Conservation (phyloP, 2,113 vertebrate genomes). For the Gasterosteus nipponicus region DNA sequence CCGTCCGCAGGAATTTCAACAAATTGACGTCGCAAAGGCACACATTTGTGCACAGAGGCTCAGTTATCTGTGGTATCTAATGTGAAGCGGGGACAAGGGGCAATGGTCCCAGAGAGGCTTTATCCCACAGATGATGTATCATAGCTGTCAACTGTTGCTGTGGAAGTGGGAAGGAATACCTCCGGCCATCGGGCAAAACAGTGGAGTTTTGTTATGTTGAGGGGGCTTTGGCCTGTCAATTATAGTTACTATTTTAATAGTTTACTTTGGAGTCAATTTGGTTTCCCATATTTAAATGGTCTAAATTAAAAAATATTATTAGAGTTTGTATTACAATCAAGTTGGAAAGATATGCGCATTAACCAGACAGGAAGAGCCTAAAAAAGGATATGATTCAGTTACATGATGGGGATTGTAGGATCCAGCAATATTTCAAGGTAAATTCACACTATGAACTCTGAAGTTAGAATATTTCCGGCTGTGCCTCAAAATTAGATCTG, state of each 20-base stretch:
- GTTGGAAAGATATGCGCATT: not conserved
- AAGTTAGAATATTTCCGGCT: not conserved
- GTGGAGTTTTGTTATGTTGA: conserved; percentile 7
- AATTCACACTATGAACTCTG: not conserved
- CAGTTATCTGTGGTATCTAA: conserved; percentile 17
- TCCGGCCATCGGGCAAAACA: conserved; percentile 3
- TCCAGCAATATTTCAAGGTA: not conserved
- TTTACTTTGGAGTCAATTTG: not conserved
- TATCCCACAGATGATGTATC: conserved; percentile 39
- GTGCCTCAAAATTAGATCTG: not conserved
- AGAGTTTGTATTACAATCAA: not conserved
- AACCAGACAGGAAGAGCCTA: not conserved
- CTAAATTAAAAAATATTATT: not conserved
- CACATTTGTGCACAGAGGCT: conserved; percentile 16
- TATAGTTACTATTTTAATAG: not conserved
- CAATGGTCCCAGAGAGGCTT: conserved; percentile 17
- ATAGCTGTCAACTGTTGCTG: conserved; percentile 21
- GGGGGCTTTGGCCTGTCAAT: not conserved
- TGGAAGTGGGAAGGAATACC: conserved; percentile 5
- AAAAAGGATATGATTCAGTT: too few relatives aligned
- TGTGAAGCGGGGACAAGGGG: conserved; percentile 16
- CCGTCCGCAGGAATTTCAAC: conserved; percentile 38
- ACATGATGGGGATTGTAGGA: not conserved
- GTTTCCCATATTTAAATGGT: not conserved
- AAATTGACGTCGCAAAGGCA: conserved; percentile 30